These are phyloP conservation scores for Eutolmus rufibarbis DNA, from an alignment of 2,888 invertebrate genomes.

Conservation along the genomic window DNA sequence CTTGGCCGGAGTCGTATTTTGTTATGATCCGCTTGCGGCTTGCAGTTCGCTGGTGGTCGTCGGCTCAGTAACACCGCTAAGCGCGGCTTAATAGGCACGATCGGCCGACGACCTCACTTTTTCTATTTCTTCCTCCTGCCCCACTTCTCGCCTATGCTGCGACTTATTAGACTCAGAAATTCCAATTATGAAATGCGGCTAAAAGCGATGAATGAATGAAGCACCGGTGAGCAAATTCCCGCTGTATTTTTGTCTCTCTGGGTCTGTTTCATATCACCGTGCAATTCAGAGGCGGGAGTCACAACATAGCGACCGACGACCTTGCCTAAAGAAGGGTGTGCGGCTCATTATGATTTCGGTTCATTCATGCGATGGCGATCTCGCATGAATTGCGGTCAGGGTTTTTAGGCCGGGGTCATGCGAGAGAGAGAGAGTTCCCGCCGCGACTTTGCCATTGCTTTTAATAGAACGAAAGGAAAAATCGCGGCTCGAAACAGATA, in stretches of 20 bases:
- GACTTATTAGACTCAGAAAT: not conserved
- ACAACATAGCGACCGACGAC: not conserved
- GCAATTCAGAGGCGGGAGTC: not conserved
- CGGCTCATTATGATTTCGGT: not conserved
- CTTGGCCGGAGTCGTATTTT: not conserved
- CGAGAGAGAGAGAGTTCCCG: too few species aligned
- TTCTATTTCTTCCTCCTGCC: not conserved
- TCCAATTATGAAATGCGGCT: not conserved
- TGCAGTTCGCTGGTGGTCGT: not conserved
- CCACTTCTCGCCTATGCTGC: not conserved
- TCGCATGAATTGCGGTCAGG: not conserved
- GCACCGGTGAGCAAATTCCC: not conserved
- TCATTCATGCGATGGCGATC: not conserved
- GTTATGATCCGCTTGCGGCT: too few species aligned
- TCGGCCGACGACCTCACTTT: not conserved
- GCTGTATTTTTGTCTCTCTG: not conserved
- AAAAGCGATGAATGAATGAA: not conserved
- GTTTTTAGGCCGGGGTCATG: too few species aligned
- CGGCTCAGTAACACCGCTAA: not conserved
- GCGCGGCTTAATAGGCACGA: not conserved
- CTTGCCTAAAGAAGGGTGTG: not conserved
- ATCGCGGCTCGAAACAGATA: too few species aligned
- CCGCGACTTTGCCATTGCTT: too few species aligned
- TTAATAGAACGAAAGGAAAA: too few species aligned
- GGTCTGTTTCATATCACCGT: not conserved